Conservation (phyloP, 1,140 invertebrate genomes). For the Polypedilum vanderplanki region DNA sequence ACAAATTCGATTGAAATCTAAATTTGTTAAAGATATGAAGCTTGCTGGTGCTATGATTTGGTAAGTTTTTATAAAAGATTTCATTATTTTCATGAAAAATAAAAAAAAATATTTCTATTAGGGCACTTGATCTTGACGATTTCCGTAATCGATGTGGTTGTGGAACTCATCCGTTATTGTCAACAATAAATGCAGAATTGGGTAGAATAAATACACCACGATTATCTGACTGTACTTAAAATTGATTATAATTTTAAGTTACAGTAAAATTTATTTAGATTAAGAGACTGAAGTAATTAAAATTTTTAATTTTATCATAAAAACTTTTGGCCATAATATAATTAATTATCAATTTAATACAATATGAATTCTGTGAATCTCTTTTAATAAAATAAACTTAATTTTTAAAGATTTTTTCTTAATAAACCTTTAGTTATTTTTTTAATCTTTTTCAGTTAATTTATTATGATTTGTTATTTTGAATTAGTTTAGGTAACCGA, state of each 20-base stretch:
- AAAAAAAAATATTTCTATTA: neutral
- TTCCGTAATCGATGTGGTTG: slow-evolving; percentile 60
- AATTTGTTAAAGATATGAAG: slow-evolving; percentile 51
- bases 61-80: slow-evolving; percentile 45
- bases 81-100: neutral
- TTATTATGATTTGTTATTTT: no score
- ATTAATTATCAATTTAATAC: no score
- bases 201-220: slow-evolving; percentile 46
- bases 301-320: no score
- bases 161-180: slow-evolving; percentile 50
- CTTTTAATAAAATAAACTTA: no score
- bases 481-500: no score
- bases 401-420: no score
- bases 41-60: slow-evolving; percentile 73
- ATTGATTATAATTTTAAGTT: neutral
- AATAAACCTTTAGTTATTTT: no score
- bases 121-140: slow-evolving; percentile 58
- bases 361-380: no score
- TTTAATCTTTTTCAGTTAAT: no score
- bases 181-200: slow-evolving; percentile 52
- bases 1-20: slow-evolving; percentile 53
- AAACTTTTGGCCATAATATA: no score
- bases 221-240: slow-evolving; percentile 41
- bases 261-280: neutral
- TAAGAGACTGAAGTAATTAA: neutral